phyloP scores from a whole-genome alignment of 1,140 invertebrate species.

The Papilio xuthus region DNA sequence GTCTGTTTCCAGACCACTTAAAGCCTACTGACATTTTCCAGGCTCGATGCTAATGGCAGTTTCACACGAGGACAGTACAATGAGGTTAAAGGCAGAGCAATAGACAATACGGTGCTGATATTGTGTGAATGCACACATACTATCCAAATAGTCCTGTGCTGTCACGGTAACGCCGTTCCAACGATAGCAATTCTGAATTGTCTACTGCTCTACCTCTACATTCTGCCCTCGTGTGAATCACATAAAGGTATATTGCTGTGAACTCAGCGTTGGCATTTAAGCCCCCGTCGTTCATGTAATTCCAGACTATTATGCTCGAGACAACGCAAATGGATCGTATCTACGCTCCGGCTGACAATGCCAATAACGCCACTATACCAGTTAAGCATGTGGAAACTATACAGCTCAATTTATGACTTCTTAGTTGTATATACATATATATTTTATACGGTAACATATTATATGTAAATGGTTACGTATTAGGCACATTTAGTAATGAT shows the following conservation, averaged over 20 bases:
- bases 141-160: neutral
- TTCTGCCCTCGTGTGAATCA: neutral
- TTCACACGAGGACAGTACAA: neutral
- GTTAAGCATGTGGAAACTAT: slow-evolving; percentile 9
- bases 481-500: neutral
- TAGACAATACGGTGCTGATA: neutral
- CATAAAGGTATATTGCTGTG: slow-evolving; percentile 23
- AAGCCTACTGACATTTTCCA: slow-evolving; percentile 30
- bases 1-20: slow-evolving; percentile 9
- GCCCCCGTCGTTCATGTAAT: slow-evolving; percentile 30
- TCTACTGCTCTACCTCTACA: neutral
- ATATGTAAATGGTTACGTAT: neutral
- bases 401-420: neutral
- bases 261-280: slow-evolving; percentile 31
- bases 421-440: neutral
- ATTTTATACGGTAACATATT: neutral
- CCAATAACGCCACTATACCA: slow-evolving; percentile 9
- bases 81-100: neutral
- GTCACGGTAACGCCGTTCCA: neutral
- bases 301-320: slow-evolving; percentile 36
- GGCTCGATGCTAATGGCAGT: neutral
- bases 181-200: neutral
- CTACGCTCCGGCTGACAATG: slow-evolving; percentile 32
- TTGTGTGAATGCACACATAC: neutral
- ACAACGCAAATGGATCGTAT: slow-evolving; percentile 35